These are phyloP conservation scores for Casuarius casuarius DNA, from an alignment of 2,113 vertebrate genomes.

Conservation along the genomic window DNA sequence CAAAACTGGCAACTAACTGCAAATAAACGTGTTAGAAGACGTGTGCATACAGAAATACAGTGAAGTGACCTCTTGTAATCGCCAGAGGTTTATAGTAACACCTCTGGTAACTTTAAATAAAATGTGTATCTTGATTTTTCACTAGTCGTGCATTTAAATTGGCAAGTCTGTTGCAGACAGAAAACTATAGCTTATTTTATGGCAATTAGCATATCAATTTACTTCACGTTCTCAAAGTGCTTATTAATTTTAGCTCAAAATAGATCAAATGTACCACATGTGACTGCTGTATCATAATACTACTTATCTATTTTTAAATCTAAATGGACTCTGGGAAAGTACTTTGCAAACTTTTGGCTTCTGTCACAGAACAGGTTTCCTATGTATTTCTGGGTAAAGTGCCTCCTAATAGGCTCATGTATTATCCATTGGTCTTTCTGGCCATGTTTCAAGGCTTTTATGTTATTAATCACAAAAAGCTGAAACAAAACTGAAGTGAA, in stretches of 20 bases:
- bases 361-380: slow-evolving; percentile 4
- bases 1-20: background rate
- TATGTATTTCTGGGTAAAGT: slow-evolving; percentile 18
- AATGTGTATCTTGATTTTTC: background rate
- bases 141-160: background rate
- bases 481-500: background rate
- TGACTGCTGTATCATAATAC: slow-evolving; percentile 69
- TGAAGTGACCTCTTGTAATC: background rate
- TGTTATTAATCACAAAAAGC: background rate
- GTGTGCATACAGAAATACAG: background rate
- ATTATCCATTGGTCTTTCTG: background rate
- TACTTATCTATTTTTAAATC: slow-evolving; percentile 67
- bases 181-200: slow-evolving; percentile 57
- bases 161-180: background rate
- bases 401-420: background rate
- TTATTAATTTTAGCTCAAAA: slow-evolving; percentile 72
- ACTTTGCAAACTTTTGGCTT: slow-evolving; percentile 60
- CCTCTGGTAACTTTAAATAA: background rate
- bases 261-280: slow-evolving; percentile 66
- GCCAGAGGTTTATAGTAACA: background rate
- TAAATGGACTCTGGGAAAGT: slow-evolving; percentile 71
- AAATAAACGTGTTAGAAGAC: background rate
- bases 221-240: slow-evolving; percentile 61
- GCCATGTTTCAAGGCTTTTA: background rate
- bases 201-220: slow-evolving; percentile 65